A percentile compares a stretch with the other conserved stretches of the same genome.
These are phyloP conservation scores for Pantherophis guttatus DNA, from an alignment of 2,113 vertebrate genomes.

Conservation along the genomic window DNA sequence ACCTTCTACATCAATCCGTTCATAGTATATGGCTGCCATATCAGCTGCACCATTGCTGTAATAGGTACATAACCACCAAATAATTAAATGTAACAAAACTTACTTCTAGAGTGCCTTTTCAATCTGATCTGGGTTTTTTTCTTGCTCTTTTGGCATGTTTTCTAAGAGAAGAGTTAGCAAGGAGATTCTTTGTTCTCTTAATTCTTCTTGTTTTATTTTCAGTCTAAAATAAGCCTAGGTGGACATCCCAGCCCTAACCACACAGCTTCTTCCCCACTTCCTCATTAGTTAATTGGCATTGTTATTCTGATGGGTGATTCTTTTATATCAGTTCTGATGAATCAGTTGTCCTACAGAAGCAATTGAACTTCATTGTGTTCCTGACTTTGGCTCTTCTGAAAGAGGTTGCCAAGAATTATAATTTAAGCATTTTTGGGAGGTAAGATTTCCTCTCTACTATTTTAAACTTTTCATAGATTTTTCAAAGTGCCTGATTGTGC, in stretches of 20 bases:
- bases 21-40: slow-evolving; percentile 88
- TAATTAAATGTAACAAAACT: neutral
- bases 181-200: neutral
- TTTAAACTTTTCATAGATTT: neutral
- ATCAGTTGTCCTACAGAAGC: neutral
- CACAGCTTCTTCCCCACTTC: neutral
- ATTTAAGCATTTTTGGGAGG: neutral
- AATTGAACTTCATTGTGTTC: neutral
- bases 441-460: neutral
- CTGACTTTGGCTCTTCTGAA: neutral
- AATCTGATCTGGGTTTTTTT: neutral
- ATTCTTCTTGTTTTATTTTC: neutral
- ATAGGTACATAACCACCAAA: neutral
- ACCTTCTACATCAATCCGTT: slow-evolving; percentile 89
- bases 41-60: slow-evolving; percentile 72
- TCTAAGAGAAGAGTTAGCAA: neutral
- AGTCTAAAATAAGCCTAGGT: neutral
- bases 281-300: neutral
- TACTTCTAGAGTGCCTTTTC: neutral
- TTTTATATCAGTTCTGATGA: neutral
- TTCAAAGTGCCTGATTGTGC: neutral
- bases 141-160: neutral
- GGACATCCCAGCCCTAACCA: neutral
- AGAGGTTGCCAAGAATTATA: neutral
- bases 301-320: neutral